phyloP scores from a whole-genome alignment of 2,888 invertebrate genomes.

The Eilema depressum region DNA sequence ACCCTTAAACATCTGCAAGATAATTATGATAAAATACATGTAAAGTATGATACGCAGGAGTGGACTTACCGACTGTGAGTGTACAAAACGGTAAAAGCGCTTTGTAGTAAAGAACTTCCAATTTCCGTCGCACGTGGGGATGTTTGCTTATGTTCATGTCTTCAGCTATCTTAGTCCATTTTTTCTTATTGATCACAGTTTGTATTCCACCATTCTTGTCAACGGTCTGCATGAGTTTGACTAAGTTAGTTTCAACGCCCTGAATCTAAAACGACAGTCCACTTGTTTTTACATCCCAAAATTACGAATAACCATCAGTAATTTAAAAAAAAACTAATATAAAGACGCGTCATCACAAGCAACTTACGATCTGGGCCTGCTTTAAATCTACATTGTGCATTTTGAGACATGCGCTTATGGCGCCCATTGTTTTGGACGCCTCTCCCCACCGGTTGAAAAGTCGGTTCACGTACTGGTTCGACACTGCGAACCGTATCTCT shows the following conservation, averaged over 20 bases:
- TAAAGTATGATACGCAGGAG: neutral
- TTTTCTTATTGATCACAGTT: constrained; percentile 94
- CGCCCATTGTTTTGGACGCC: constrained; percentile 93
- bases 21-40: no score
- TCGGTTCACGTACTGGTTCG: constrained; percentile 96
- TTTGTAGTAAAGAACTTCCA: constrained; percentile 96
- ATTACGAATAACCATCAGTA: no score
- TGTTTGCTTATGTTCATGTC: constrained; percentile 94
- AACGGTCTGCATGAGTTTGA: constrained; percentile 94
- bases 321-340: no score
- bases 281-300: no score
- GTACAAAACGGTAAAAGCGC: constrained; percentile 96
- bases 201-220: constrained; percentile 94
- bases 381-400: constrained; percentile 92
- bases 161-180: constrained; percentile 95
- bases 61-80: constrained; percentile 88
- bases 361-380: constrained; percentile 92
- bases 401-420: constrained; percentile 93
- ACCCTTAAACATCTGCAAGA: no score
- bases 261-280: constrained; percentile 59
- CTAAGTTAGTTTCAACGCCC: constrained; percentile 96
- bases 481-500: constrained; percentile 95
- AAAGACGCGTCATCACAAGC: no score
- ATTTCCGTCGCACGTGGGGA: constrained; percentile 92
- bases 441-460: constrained; percentile 96